These are phyloP conservation scores for Mandrillus leucophaeus DNA, from an alignment of 2,113 vertebrate species.

Conservation along the genomic window DNA sequence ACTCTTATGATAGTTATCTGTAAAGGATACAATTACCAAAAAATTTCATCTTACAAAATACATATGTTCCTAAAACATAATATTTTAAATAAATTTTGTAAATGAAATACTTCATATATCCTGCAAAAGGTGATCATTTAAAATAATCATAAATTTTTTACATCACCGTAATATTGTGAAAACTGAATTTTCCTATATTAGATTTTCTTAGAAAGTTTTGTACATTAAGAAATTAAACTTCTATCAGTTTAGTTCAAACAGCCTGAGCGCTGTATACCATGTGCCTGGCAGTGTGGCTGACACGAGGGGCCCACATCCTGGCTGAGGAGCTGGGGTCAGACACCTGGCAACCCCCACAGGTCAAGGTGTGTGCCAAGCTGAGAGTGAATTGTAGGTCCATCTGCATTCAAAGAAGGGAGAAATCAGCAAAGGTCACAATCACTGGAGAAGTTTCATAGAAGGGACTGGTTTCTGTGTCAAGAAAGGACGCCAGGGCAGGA, in stretches of 20 bases:
- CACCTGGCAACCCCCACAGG: too few species aligned
- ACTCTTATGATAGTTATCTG: neutral
- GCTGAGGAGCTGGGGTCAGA: neutral
- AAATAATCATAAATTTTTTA: neutral
- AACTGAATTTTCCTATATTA: neutral
- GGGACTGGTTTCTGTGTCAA: neutral
- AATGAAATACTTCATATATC: neutral
- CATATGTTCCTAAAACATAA: neutral
- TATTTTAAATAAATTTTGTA: neutral
- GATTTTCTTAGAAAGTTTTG: neutral
- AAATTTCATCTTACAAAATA: neutral
- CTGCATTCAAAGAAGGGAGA: neutral
- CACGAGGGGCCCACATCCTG: rapidly evolving
- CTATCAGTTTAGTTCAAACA: neutral
- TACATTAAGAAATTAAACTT: neutral
- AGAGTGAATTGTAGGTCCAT: neutral
- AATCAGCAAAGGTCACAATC: neutral
- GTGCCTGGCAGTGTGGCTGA: neutral
- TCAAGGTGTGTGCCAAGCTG: neutral
- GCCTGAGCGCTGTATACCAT: too few species aligned
- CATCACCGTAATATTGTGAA: slow-evolving; percentile 9
- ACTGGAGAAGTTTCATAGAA: neutral
- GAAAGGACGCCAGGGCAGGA: neutral
- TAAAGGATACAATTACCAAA: neutral
- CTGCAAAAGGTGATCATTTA: neutral